Evolutionary conservation across 2,113 vertebrate species (phyloP).

Genomic region (Indicator maculatus): DNA sequence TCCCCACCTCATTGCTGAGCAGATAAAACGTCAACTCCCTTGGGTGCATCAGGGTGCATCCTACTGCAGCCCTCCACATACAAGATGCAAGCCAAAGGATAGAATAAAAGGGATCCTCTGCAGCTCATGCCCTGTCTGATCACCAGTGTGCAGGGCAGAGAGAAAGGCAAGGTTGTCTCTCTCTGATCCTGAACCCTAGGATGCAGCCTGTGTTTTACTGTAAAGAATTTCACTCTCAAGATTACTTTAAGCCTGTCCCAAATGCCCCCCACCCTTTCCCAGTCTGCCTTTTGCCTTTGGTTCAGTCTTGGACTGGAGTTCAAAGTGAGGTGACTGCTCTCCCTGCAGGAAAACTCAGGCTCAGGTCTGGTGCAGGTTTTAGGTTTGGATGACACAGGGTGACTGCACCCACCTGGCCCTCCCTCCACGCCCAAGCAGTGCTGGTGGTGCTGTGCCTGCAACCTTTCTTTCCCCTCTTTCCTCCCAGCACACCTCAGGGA

Average conservation of each 20-base stretch:
- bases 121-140: not conserved
- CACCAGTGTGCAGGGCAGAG: not conserved
- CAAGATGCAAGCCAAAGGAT: not conserved
- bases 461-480: not conserved
- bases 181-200: not conserved
- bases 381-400: not conserved
- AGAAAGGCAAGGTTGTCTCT: not conserved
- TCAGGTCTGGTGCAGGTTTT: not conserved
- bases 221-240: not conserved
- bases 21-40: not conserved
- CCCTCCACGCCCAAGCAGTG: not conserved
- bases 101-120: not conserved
- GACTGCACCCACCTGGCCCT: not conserved
- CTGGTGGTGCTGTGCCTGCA: fast-evolving
- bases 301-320: not conserved
- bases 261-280: not conserved
- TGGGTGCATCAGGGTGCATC: fast-evolving
- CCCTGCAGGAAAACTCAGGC: fast-evolving
- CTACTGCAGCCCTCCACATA: not conserved
- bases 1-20: not conserved
- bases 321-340: not conserved
- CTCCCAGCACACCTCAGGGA: not conserved
- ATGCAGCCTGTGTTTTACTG: not conserved
- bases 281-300: not conserved
- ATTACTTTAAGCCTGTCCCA: not conserved